Base-by-base conservation (phyloP, 2,113 vertebrate genomes). In the Microtus montanus region DNA sequence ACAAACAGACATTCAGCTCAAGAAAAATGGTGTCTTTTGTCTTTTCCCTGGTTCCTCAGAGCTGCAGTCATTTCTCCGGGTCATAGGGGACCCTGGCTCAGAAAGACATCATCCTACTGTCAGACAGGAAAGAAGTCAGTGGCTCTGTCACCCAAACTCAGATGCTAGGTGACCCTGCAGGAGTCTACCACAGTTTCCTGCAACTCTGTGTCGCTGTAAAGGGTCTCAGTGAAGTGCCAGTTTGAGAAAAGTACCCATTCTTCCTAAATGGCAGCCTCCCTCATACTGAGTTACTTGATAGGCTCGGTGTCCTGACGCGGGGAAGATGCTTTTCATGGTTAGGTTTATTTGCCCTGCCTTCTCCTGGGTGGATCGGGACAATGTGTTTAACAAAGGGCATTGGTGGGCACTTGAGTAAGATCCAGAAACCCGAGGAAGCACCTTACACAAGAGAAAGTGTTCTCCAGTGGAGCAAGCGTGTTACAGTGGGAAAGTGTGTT, bases 21-120 rank as follows among this genome's bases (percentile, higher is more conserved):
- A 88, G 87, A 58, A 93, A 97, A 90, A 78, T 64, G 87, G 63
- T 54, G 61, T 26, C 19, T 66, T 92, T 70, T 15, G 28, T 86
- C 10, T n/a, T 14, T 95, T 70, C 13, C 54, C 38, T 30, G 54
- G 86, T 91, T 85, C 71, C 7, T 58, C n/a, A 11, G 47, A 84
- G 33, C 38, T 47, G 33, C 52, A 19, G 7, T 64, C 15, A 38
- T 87, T 82, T 89, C 84, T 95, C 30, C 47, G 86, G 77, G 41
- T 74, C 35, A 22, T 15, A 33, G 44, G 7, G 26, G 52, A 83
- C 30, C 19, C 33, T 35, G 33, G 3, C 22, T 19, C 58, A 64
- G 15, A 86, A 90, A 6, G 24, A 30, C 20, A 68, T 33, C 44
- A 26, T 52, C 49, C 26, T 30, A 41, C 38, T 77, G 28, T 79